Evolutionary conservation across 2,113 vertebrate genomes (phyloP).

Genomic region (Strix uralensis): DNA sequence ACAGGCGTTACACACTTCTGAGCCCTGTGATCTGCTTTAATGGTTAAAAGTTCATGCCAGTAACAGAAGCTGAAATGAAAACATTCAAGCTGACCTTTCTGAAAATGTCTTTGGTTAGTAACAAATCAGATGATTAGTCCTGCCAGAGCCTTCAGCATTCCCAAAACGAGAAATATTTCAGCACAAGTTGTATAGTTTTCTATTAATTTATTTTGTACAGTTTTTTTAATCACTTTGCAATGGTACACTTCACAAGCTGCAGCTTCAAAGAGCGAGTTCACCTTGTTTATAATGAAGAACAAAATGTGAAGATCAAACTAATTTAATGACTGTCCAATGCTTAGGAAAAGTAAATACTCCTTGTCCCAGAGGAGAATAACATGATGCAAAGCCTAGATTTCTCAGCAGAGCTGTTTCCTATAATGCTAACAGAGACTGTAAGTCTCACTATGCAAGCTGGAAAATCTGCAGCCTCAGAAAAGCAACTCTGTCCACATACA

Average conservation of each 20-base stretch:
- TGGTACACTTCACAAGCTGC: background rate
- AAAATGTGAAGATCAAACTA: background rate
- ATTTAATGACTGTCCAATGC: background rate
- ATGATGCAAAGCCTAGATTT: background rate
- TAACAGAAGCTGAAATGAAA: background rate
- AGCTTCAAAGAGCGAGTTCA: background rate
- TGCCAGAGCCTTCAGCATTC: background rate
- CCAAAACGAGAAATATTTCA: slow-evolving; percentile 7
- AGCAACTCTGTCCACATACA: background rate
- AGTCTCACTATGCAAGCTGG: background rate
- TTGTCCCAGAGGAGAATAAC: background rate
- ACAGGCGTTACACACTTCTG: background rate
- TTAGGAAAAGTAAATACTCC: background rate
- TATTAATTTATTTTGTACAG: background rate
- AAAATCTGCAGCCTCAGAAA: background rate
- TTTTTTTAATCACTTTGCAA: background rate
- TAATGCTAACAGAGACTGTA: background rate
- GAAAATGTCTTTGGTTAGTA: background rate
- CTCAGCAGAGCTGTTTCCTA: background rate
- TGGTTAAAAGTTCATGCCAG: background rate
- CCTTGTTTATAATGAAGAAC: background rate
- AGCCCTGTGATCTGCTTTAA: background rate
- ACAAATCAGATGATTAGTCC: background rate
- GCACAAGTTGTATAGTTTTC: background rate
- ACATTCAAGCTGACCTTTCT: slow-evolving; percentile 18